A percentile compares a stretch with the other conserved stretches of the same genome.
Conservation (phyloP, 2,888 invertebrate species). For the Andrena haemorrhoa region DNA sequence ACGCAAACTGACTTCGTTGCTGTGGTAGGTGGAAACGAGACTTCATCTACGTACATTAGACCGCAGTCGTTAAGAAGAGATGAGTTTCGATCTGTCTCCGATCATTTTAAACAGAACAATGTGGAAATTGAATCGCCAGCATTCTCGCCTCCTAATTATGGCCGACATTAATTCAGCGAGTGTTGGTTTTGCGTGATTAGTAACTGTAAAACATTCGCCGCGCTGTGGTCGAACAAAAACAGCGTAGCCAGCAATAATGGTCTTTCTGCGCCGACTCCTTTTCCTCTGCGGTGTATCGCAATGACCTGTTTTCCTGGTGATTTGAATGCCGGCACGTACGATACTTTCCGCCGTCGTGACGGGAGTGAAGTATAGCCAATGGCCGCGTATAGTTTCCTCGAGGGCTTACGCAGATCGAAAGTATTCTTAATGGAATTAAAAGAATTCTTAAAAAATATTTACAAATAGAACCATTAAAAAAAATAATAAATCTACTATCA, state of each 20-base stretch:
- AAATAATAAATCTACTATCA: no score
- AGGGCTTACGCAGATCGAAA: background rate
- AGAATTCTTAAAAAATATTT: background rate
- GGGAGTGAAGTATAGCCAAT: conserved; percentile 30
- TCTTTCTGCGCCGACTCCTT: conserved; percentile 34
- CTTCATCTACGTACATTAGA: background rate
- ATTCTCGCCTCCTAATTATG: conserved; percentile 22
- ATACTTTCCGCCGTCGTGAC: conserved; percentile 56
- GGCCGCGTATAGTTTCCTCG: conserved; percentile 9
- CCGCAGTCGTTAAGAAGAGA: conserved; percentile 11
- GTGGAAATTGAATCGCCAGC: background rate
- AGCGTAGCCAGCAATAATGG: conserved; percentile 14
- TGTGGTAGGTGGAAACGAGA: background rate
- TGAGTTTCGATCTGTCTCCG: background rate
- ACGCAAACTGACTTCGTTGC: background rate
- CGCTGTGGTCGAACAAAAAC: conserved; percentile 36
- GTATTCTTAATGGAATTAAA: background rate
- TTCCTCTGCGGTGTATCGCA: conserved; percentile 43
- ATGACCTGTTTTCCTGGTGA: conserved; percentile 70
- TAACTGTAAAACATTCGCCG: conserved; percentile 14
- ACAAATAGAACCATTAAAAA: background rate
- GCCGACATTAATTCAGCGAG: conserved; percentile 34
- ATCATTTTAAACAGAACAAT: background rate
- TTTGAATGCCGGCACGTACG: conserved; percentile 75
- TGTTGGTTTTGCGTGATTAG: conserved; percentile 14